These are phyloP conservation scores for Enteromius afrohamiltoni DNA, from an alignment of 2,797 vertebrate genomes.

Conservation along the genomic window DNA sequence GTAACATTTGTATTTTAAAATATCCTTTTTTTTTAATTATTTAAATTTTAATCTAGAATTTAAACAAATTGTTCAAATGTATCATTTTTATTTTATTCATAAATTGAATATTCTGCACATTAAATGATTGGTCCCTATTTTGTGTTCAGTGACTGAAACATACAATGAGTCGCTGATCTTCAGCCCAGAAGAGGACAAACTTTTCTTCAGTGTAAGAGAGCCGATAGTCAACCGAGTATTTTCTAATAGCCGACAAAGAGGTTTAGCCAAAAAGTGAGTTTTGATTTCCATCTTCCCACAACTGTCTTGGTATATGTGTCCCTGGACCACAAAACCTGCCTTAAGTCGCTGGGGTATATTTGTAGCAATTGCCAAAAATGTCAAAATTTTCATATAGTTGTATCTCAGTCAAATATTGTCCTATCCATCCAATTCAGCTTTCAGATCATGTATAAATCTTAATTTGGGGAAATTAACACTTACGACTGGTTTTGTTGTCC, in stretches of 20 bases:
- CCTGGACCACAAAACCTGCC: too few species aligned
- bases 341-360: too few species aligned
- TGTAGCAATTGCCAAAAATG: too few species aligned
- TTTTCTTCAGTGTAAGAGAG: slow-evolving; percentile 95
- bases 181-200: slow-evolving; percentile 87
- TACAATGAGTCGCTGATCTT: slow-evolving; percentile 93
- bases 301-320: background rate
- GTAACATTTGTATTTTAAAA: background rate
- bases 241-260: slow-evolving; percentile 89
- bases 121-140: background rate
- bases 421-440: too few species aligned
- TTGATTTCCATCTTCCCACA: background rate
- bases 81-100: slow-evolving; percentile 55
- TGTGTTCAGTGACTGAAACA: slow-evolving; percentile 83
- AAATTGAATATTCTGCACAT: background rate
- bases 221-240: slow-evolving; percentile 96
- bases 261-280: slow-evolving; percentile 91
- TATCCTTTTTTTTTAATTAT: background rate
- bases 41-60: background rate
- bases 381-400: too few species aligned
- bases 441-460: too few species aligned
- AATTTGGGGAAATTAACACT: too few species aligned
- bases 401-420: too few species aligned
- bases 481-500: too few species aligned
- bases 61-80: slow-evolving; percentile 86